phyloP scores from a whole-genome alignment of 2,113 vertebrate species.

The Onychostruthus taczanowskii region DNA sequence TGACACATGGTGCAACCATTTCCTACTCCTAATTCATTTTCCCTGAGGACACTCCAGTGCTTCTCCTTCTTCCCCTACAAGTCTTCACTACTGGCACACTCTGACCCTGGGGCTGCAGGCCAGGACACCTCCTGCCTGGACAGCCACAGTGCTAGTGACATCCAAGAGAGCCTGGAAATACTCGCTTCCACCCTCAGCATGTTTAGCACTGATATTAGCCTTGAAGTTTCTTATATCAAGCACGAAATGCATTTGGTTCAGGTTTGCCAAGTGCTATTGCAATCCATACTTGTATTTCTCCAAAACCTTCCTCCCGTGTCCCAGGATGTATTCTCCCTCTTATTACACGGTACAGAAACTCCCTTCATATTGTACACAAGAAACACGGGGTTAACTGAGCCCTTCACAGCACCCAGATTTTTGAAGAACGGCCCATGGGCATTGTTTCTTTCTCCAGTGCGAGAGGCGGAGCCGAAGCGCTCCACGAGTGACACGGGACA shows the following conservation, averaged over 20 bases:
- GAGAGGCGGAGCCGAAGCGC: fast-evolving
- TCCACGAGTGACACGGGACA: neutral
- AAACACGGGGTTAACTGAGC: neutral
- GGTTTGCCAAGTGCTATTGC: neutral
- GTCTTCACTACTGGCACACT: neutral
- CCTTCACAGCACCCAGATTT: neutral
- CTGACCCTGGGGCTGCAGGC: neutral
- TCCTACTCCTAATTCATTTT: neutral
- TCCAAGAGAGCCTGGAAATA: neutral
- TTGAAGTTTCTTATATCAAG: neutral
- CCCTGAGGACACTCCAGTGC: neutral
- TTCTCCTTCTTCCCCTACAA: neutral
- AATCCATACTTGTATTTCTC: neutral
- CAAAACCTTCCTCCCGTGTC: neutral
- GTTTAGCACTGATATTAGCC: neutral
- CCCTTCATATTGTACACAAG: fast-evolving
- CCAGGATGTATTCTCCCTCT: neutral
- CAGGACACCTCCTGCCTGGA: neutral
- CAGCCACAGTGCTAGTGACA: neutral
- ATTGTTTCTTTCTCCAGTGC: neutral
- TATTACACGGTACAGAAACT: fast-evolving
- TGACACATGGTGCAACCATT: neutral
- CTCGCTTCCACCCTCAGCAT: neutral
- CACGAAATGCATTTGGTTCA: neutral
- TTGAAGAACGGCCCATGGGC: neutral